These are phyloP conservation scores for Phylloscopus trochiloides DNA, from an alignment of 2,113 vertebrate genomes.

Conservation along the genomic window DNA sequence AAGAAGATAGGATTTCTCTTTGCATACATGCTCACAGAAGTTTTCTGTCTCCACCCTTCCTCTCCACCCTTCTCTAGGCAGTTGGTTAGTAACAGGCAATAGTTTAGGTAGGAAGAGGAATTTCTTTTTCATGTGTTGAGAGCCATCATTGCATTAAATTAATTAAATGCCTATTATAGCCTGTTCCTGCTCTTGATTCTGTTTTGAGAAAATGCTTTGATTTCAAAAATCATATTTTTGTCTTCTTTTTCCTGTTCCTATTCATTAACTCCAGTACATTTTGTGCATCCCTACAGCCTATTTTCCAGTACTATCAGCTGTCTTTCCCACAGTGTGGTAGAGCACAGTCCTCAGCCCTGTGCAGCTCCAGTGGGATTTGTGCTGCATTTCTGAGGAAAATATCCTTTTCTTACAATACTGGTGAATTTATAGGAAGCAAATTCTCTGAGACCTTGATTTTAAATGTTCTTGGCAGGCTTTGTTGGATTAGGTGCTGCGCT, in stretches of 20 bases:
- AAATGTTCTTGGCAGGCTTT: conserved; percentile 1
- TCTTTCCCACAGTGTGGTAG: not conserved
- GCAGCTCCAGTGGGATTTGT: not conserved
- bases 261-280: not conserved
- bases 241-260: not conserved
- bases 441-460: not conserved
- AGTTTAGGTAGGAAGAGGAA: not conserved
- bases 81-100: not conserved
- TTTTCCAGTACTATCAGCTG: not conserved
- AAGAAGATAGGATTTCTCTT: not conserved
- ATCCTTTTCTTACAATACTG: not conserved
- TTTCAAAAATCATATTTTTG: not conserved
- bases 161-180: not conserved
- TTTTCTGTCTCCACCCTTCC: not conserved
- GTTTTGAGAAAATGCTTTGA: not conserved
- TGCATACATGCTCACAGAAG: not conserved
- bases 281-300: not conserved
- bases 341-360: not conserved
- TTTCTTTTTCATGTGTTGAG: not conserved
- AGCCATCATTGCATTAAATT: not conserved
- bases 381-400: not conserved
- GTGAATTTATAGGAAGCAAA: not conserved
- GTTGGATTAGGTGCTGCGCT: not conserved
- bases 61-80: not conserved
- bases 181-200: not conserved